phyloP scores from a whole-genome alignment of 2,113 vertebrate species.

The Lipotes vexillifer region DNA sequence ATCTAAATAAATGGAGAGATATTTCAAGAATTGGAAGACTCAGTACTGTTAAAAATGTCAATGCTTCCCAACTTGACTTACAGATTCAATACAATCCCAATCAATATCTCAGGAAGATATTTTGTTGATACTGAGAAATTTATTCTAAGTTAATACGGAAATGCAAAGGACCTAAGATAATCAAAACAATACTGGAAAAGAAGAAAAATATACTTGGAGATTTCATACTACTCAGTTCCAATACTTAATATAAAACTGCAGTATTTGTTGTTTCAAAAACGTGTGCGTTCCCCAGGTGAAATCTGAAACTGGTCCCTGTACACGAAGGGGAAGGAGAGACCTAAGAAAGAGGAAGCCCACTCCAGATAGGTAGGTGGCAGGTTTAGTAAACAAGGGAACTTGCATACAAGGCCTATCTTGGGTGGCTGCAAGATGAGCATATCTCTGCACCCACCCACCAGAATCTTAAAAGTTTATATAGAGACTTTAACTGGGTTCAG shows the following conservation, averaged over 20 bases:
- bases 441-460: background rate
- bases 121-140: background rate
- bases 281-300: background rate
- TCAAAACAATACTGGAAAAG: background rate
- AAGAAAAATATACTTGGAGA: background rate
- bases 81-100: background rate
- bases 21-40: background rate
- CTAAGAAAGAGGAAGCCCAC: background rate
- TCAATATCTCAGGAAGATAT: background rate
- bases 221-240: background rate
- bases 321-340: background rate
- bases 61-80: background rate
- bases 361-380: background rate
- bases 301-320: background rate
- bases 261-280: background rate
- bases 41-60: background rate
- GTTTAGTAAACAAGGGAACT: background rate
- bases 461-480: background rate
- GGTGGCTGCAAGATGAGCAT: too few species aligned
- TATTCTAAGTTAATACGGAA: background rate
- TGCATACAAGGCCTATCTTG: background rate
- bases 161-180: background rate
- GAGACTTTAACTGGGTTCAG: background rate
- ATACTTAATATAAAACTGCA: background rate
- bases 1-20: background rate